phyloP scores from a whole-genome alignment of 2,888 invertebrate genomes.

The Drosophila tanythrix region DNA sequence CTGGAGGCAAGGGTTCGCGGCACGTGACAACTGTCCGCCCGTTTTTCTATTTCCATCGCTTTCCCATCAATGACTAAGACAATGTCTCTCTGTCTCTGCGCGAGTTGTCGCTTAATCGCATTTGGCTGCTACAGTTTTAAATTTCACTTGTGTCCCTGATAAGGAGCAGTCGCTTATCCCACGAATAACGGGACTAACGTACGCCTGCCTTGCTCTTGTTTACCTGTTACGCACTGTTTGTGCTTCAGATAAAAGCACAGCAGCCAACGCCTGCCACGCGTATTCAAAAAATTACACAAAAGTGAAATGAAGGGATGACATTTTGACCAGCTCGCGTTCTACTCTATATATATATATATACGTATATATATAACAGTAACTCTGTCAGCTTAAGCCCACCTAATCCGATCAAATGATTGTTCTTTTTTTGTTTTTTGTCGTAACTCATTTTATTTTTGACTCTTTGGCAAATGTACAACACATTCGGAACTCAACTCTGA shows the following conservation, averaged over 20 bases:
- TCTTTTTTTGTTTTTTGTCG: constrained; percentile 43
- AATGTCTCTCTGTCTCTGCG: constrained; percentile 30
- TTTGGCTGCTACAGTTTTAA: constrained; percentile 60
- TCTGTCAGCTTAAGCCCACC: constrained; percentile 50
- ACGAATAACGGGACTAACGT: not conserved
- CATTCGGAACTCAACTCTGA: constrained; percentile 33
- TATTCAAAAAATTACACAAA: constrained; percentile 52
- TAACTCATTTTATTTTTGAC: constrained; percentile 23
- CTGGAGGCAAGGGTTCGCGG: constrained; percentile 62
- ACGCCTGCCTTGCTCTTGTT: constrained; percentile 30
- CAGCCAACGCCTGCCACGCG: constrained; percentile 58
- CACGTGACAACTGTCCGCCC: constrained; percentile 72
- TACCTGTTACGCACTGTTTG: constrained; percentile 75
- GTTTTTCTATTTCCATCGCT: constrained; percentile 32
- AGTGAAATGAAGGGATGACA: constrained; percentile 20
- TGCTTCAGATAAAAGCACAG: constrained; percentile 58
- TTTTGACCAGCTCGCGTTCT: constrained; percentile 35
- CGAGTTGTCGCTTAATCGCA: constrained; percentile 55
- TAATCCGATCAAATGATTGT: constrained; percentile 84
- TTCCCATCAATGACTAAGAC: constrained; percentile 54
- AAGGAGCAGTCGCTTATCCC: constrained; percentile 20
- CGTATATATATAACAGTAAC: not conserved
- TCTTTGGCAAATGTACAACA: constrained; percentile 41
- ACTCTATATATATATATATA: not conserved
- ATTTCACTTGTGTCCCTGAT: constrained; percentile 47